These are phyloP conservation scores for Temnopleurus reevesii DNA, from an alignment of 53 echinoderm and acorn worm species.

Conservation along the genomic window DNA sequence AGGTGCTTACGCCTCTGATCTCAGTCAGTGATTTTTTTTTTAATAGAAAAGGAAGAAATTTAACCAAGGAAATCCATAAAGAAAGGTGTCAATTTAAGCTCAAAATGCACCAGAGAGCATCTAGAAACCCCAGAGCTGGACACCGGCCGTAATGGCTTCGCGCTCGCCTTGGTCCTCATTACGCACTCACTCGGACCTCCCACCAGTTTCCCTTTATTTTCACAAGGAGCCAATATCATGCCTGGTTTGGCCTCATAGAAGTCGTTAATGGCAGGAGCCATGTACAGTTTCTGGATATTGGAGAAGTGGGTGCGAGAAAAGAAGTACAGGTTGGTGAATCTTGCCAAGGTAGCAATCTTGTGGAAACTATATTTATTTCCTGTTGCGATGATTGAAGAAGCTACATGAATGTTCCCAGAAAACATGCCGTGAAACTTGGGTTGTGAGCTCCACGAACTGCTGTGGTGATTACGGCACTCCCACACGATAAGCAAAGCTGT, in stretches of 20 bases:
- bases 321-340: conserved; percentile 3
- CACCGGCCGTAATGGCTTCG: too few relatives aligned
- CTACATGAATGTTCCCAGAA: conserved; percentile 2
- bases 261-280: conserved; percentile 51
- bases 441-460: conserved; percentile 9
- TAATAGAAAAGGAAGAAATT: too few relatives aligned
- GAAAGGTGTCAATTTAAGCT: too few relatives aligned
- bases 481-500: background rate
- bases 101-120: too few relatives aligned
- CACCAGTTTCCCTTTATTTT: too few relatives aligned
- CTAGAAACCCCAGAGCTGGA: too few relatives aligned
- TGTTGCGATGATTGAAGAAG: background rate
- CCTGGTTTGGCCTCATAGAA: background rate
- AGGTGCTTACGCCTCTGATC: too few relatives aligned
- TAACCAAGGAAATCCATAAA: too few relatives aligned
- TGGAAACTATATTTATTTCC: conserved; percentile 44
- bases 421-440: conserved; percentile 20
- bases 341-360: conserved; percentile 20
- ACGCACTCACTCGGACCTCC: too few relatives aligned
- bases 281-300: conserved; percentile 43
- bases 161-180: too few relatives aligned
- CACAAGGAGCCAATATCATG: too few relatives aligned
- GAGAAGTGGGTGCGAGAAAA: conserved; percentile 5
- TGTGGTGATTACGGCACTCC: conserved; percentile 17
- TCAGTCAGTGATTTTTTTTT: too few relatives aligned